phyloP scores from a whole-genome alignment of 2,797 vertebrate species.

The Eptatretus atami region DNA sequence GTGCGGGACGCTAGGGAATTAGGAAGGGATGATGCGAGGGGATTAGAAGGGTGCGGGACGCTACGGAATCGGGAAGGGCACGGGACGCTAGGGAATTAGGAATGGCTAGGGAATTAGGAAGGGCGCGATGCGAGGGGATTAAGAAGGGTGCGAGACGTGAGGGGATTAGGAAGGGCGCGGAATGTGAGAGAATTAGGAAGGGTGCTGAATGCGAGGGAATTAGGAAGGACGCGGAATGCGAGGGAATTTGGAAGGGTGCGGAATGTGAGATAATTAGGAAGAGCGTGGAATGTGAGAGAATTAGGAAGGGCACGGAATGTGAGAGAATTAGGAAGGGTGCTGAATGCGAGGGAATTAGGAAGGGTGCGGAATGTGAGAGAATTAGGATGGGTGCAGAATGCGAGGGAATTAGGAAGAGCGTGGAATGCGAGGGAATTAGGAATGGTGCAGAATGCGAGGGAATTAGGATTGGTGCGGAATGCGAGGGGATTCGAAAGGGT shows the following conservation, averaged over 20 bases:
- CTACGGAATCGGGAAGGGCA: not conserved
- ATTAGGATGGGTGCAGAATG: too few relatives aligned
- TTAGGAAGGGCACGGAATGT: not conserved
- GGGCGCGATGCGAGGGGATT: not conserved
- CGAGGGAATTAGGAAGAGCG: too few relatives aligned
- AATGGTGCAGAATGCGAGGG: too few relatives aligned
- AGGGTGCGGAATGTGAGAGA: too few relatives aligned
- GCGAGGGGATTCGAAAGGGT: too few relatives aligned
- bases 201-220: not conserved
- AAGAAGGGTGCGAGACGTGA: not conserved
- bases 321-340: too few relatives aligned
- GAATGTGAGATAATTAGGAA: not conserved
- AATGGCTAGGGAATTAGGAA: not conserved
- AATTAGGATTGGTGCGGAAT: too few relatives aligned
- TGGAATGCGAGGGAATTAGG: too few relatives aligned
- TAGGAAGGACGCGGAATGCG: not conserved
- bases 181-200: not conserved
- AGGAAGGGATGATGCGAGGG: not conserved
- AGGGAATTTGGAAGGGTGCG: not conserved
- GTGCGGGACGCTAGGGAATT: not conserved
- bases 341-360: too few relatives aligned
- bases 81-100: not conserved
- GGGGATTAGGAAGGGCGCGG: not conserved
- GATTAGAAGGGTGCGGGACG: not conserved
- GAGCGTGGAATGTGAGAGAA: not conserved